Percentiles rank a stretch among this genome's conserved stretches.
phyloP scores from a whole-genome alignment of 2,113 vertebrate species.

The Otocyon megalotis region DNA sequence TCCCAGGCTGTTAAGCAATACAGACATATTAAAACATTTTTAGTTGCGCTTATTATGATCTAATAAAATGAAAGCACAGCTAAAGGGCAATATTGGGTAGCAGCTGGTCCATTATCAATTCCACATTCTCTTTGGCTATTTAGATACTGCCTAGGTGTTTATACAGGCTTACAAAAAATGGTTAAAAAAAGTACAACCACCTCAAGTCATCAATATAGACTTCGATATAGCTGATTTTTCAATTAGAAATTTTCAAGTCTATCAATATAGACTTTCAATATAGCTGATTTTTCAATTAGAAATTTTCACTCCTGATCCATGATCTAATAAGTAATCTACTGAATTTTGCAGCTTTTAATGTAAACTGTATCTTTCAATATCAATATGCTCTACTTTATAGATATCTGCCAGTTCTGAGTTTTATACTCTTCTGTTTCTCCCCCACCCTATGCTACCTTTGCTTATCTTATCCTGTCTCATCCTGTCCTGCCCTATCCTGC shows the following conservation, averaged over 20 bases:
- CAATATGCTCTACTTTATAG: not conserved
- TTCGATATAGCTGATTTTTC: not conserved
- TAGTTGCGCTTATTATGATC: conserved; percentile 82
- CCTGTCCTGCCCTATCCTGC: not conserved
- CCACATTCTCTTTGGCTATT: conserved; percentile 68
- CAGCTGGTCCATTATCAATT: conserved; percentile 78
- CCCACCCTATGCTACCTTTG: fast-evolving
- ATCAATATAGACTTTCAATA: not conserved
- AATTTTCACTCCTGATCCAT: not conserved
- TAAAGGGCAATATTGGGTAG: conserved; percentile 81
- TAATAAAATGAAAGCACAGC: conserved; percentile 84
- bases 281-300: not conserved
- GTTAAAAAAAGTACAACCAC: not conserved
- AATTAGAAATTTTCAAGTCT: not conserved
- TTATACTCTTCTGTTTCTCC: not conserved
- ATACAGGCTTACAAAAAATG: not conserved
- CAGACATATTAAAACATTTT: conserved; percentile 85
- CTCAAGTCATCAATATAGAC: not conserved
- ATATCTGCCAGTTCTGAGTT: not conserved
- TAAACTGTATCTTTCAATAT: not conserved
- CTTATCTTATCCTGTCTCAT: not conserved
- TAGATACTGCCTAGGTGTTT: conserved; percentile 48
- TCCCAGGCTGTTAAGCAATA: conserved; percentile 85
- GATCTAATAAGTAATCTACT: not conserved
- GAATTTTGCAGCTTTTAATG: not conserved